A percentile compares a stretch with the other conserved stretches of the same genome.
Evolutionary conservation across 1,140 invertebrate species (phyloP).

Genomic region (Elysia chlorotica): DNA sequence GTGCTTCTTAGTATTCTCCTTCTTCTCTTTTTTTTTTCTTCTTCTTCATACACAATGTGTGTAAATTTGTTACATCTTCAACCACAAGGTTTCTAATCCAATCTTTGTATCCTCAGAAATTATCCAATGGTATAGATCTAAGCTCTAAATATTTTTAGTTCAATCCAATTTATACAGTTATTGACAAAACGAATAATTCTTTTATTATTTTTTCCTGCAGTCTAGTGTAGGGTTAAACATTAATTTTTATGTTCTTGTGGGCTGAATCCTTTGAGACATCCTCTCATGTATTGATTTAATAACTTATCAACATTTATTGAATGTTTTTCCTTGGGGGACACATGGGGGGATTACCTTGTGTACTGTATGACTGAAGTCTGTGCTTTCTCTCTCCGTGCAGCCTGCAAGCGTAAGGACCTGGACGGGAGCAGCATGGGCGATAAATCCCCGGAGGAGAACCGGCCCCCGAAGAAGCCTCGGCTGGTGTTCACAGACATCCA

Average conservation of each 20-base stretch:
- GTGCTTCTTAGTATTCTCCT: too few relatives aligned
- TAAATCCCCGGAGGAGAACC: conserved; percentile 55
- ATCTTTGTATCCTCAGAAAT: too few relatives aligned
- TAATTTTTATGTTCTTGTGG: background rate
- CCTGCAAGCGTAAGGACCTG: conserved; percentile 98
- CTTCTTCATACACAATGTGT: too few relatives aligned
- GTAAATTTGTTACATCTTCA: too few relatives aligned
- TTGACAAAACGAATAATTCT: too few relatives aligned
- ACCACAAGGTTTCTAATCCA: too few relatives aligned
- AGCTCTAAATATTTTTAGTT: too few relatives aligned
- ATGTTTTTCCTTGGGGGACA: background rate
- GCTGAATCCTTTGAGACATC: background rate
- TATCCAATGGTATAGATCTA: too few relatives aligned
- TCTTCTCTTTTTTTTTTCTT: too few relatives aligned
- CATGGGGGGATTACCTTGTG: too few relatives aligned
- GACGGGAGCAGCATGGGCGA: too few relatives aligned
- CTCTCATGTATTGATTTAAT: background rate
- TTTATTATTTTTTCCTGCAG: background rate
- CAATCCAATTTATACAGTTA: too few relatives aligned
- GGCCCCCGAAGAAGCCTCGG: conserved; percentile 88
- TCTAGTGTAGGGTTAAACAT: background rate
- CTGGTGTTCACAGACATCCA: conserved; percentile 99
- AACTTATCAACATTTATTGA: background rate
- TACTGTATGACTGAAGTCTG: background rate
- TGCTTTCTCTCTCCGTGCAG: conserved; percentile 65